Evolutionary conservation across 2,797 vertebrate genomes (phyloP), one percentile per base, ranked within the genome.

Genomic region (Capromys pilorides): DNA sequence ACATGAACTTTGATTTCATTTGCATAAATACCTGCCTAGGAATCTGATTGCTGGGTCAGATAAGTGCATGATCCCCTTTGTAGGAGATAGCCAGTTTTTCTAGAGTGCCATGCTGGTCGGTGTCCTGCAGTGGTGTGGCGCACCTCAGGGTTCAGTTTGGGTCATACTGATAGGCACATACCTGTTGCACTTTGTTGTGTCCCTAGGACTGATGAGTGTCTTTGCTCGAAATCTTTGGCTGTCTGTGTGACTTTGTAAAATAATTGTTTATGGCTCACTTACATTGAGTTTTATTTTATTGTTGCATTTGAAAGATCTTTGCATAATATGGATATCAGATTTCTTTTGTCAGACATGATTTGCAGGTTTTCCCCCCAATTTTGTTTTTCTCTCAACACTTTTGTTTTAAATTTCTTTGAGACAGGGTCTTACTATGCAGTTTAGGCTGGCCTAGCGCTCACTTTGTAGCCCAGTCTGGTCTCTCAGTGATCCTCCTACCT

Each of bases 111-210:
- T 22, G 3, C 26, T 7, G 0, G 54, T 51, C 24, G 39, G 18
- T 41, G 2, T 88, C 61, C 49, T 10, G 26, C 18, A 67, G 49
- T 28, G 13, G 26, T 66, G 1, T 24, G n/a, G n/a, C 28, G 11
- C 31, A 39, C 16, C 6, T 49, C 73, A 31, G 41, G 26, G 73
- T 49, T 22, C 61, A 45, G 36, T 54, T 22, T 41, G 13, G 4
- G 39, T 49, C 28, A 0, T 24, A 16, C 22, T 26, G 6, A 12
- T 24, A 12, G 0, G 5, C 7, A 0, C 8, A 19, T 3, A 2
- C 26, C 11, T 54, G 41, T 49, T 57, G 24, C 22, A 3, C 2
- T 24, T 22, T 41, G 62, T 33, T 36, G 22, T 33, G 67, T 2
- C 9, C 33, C n/a, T 79, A 21, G 87, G 78, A n/a, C 59, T 54